These are phyloP conservation scores for Pseudotriccus pelzelni DNA, from an alignment of 2,797 vertebrate species.

Conservation along the genomic window DNA sequence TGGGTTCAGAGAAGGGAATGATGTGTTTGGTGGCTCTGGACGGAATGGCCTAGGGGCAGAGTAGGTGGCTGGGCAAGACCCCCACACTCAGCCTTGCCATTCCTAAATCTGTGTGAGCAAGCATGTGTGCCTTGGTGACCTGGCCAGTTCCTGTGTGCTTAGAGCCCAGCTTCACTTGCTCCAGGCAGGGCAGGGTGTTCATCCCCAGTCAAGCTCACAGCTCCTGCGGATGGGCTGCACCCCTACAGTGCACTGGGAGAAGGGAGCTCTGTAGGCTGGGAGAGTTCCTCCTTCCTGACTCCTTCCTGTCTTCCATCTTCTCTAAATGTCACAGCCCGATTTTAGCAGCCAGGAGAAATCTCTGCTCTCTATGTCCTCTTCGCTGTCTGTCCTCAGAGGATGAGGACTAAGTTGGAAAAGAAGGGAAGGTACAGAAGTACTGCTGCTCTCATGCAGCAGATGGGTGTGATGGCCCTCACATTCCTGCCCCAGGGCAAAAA, in stretches of 20 bases:
- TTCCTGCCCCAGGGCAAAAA: neutral
- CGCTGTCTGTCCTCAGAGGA: neutral
- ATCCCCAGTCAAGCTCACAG: neutral
- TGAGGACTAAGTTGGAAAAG: neutral
- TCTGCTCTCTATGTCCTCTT: neutral
- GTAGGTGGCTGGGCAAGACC: neutral
- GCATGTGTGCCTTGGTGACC: neutral
- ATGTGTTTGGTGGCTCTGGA: neutral
- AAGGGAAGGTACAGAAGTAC: neutral
- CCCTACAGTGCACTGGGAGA: fast-evolving
- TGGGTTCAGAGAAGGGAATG: neutral
- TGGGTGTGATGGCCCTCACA: neutral
- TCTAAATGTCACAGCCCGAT: neutral
- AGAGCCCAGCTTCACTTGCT: neutral
- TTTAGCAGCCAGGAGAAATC: neutral
- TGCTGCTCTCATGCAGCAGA: neutral
- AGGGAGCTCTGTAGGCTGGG: neutral
- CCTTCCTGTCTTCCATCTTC: neutral
- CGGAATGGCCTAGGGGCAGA: neutral
- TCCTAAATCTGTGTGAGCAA: neutral
- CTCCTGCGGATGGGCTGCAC: neutral
- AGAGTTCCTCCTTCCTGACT: neutral
- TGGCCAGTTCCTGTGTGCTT: neutral
- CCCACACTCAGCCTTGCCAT: neutral
- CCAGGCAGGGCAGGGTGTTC: neutral